These are phyloP conservation scores for Anolis sagrei DNA, from an alignment of 2,113 vertebrate genomes.

Conservation along the genomic window DNA sequence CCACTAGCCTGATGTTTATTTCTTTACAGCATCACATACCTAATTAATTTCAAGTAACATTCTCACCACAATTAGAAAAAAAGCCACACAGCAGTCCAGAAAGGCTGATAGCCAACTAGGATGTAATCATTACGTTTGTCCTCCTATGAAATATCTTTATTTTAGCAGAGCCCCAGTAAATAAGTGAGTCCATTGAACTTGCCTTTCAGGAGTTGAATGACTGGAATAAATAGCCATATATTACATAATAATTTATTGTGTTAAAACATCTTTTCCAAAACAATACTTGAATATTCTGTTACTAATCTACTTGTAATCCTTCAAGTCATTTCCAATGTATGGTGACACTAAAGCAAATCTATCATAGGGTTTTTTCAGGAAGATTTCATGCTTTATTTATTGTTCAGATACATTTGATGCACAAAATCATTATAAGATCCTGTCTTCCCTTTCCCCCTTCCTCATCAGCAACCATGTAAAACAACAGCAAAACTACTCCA, in stretches of 20 bases:
- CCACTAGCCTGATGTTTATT: conserved; percentile 35
- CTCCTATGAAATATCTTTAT: conserved; percentile 33
- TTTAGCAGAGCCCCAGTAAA: conserved; percentile 9
- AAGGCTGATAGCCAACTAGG: conserved; percentile 24
- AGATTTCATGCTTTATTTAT: background rate
- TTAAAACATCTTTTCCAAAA: background rate
- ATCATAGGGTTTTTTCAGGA: too few relatives aligned
- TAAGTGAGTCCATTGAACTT: background rate
- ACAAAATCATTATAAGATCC: background rate
- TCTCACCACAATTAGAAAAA: conserved; percentile 21
- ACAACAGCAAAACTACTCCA: background rate
- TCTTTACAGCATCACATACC: conserved; percentile 31
- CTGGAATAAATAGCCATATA: background rate
- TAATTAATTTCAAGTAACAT: conserved; percentile 43
- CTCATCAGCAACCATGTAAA: background rate
- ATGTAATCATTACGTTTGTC: conserved; percentile 26
- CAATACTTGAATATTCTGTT: too few relatives aligned
- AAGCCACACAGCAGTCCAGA: conserved; percentile 9
- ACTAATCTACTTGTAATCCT: too few relatives aligned
- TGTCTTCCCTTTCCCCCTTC: background rate
- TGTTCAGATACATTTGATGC: background rate
- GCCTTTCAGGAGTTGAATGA: background rate
- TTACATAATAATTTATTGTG: background rate
- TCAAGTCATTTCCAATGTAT: too few relatives aligned
- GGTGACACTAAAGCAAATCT: too few relatives aligned